Evolutionary conservation across 37 sponge, comb jelly and placozoan genomes (phyloP), one percentile per base, ranked within the genome.

Genomic region (Lycopodina hypogea): DNA sequence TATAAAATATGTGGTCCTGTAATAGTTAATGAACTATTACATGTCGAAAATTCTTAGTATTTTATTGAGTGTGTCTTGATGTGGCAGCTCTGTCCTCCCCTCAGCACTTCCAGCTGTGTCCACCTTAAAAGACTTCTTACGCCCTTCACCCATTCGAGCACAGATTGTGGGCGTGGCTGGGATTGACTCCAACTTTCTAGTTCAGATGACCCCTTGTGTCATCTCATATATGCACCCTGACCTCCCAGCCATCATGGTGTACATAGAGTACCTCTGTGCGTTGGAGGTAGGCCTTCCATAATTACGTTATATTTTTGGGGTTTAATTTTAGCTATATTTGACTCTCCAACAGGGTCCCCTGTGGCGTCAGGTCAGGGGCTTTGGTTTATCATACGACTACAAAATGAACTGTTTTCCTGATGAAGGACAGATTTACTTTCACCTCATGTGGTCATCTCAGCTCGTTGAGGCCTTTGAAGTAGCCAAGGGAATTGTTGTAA

Each of bases 301-400:
- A n/a, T n/a, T n/a, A 19, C 22, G 11, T 0, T 68, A 9, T 6
- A 24, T 15, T 4, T 56, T 41, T 56, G 56, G 23, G 17, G 57
- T 29, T 3, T n/a, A 8, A 36, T 11, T 36, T 68, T 29, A 68
- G 4, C 30, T 36, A 3, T 19, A 8, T 35, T 36, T 36, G n/a
- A n/a, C n/a, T n/a, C 38, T 64, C 19, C 41, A 50, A 0, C 81
- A 97, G 95, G 97, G 97, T 73, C 97, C 95, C 24, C 71, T 97
- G 88, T 97, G 97, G 97, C 78, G 93, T 12, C 90, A 94, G 88
- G 81, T 97, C 55, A 68, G 97, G 22, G 97, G 97, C 21, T 78
- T 88, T 80, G 99, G 99, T 19, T 89, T 98, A 51, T 80, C 96
- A 60, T 98, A 98, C 64, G 78, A 88, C 82, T 98, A 95, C 60